Percentiles rank a stretch among this genome's conserved stretches.
These are phyloP conservation scores for Minunthozetes semirufus DNA, from an alignment of 2,888 invertebrate species.

Conservation along the genomic window DNA sequence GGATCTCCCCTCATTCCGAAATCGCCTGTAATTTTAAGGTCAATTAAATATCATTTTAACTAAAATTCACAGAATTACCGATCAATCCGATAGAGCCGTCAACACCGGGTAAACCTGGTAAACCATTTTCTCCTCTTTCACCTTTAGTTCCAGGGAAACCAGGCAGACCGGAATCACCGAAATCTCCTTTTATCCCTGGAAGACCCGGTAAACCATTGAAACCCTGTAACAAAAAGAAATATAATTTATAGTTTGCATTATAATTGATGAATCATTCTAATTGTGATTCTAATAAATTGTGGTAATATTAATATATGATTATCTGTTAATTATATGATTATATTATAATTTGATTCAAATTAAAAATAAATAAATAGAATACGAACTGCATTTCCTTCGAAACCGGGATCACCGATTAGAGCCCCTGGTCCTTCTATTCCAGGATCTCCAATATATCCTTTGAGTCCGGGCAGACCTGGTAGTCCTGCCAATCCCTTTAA, in stretches of 20 bases:
- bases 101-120: slow-evolving; percentile 42
- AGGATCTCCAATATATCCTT: slow-evolving; percentile 52
- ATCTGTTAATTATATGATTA: too few species aligned
- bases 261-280: too few species aligned
- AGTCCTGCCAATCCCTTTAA: slow-evolving; percentile 50
- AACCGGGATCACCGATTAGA: neutral
- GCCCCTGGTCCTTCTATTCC: neutral
- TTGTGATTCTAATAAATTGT: too few species aligned
- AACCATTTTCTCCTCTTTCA: slow-evolving; percentile 40
- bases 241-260: too few species aligned
- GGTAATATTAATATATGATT: too few species aligned
- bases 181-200: slow-evolving; percentile 10
- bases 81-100: slow-evolving; percentile 49
- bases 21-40: slow-evolving; percentile 21
- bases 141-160: slow-evolving; percentile 6
- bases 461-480: slow-evolving; percentile 42
- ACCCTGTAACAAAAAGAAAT: too few species aligned
- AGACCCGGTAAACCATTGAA: slow-evolving; percentile 13
- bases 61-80: slow-evolving; percentile 51
- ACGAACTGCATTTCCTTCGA: neutral
- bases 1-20: slow-evolving; percentile 41
- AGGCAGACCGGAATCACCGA: neutral
- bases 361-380: too few species aligned
- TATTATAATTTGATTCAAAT: too few species aligned
- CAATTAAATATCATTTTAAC: neutral